Evolutionary conservation across 2,888 invertebrate species (phyloP).

Genomic region (Microplitis manilae): DNA sequence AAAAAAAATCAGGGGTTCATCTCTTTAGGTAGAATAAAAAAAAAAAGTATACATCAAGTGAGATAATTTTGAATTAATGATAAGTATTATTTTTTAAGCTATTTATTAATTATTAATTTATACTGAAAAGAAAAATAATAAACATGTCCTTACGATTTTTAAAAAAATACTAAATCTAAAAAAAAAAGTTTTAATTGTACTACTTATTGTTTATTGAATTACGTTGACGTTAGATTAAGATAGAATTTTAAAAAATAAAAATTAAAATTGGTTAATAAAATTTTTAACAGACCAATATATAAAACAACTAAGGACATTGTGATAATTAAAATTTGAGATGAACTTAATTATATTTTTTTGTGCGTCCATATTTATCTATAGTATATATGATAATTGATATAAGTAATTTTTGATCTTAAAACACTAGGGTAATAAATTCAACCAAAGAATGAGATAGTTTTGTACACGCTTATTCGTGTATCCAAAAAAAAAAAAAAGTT

Average conservation of each 20-base stretch:
- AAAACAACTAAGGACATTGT: not conserved
- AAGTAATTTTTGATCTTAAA: not conserved
- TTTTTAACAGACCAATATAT: not conserved
- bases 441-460: conserved; percentile 1
- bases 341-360: not conserved
- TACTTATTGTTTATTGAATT: not conserved
- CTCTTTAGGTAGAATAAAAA: not conserved
- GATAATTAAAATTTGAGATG: not conserved
- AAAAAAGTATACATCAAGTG: conserved; percentile 1
- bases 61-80: not conserved
- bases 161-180: not conserved
- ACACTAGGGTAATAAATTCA: not conserved
- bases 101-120: not conserved
- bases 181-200: not conserved
- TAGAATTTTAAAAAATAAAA: not conserved
- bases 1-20: not conserved
- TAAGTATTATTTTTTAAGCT: conserved; percentile 1
- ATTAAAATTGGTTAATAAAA: not conserved
- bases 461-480: conserved; percentile 1
- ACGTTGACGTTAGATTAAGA: not conserved
- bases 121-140: not conserved
- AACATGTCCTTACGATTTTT: not conserved
- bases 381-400: not conserved
- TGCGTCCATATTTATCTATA: not conserved
- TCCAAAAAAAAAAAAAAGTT: not conserved